Evolutionary conservation across 2,797 vertebrate genomes (phyloP), one percentile per base, ranked within the genome.

Genomic region (Kryptopterus vitreolus): DNA sequence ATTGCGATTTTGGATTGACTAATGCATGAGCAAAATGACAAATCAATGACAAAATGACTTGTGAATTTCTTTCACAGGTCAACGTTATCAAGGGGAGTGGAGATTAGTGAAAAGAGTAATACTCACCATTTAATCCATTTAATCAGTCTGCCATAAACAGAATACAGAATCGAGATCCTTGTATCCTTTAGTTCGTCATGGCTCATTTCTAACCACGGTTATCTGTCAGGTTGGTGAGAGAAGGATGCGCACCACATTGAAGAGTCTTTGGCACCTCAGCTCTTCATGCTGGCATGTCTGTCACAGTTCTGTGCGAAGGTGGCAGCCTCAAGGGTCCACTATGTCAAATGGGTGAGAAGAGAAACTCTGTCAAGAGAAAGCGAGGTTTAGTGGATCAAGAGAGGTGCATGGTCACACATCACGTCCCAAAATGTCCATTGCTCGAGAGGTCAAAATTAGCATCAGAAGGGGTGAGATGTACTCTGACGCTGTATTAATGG

Each of bases 281-380:
- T 76, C 63, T 79, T 76, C 71, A 76, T 61, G 35, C 77, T 79
- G 77, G 71, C 57, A 79, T 62, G 57, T 57, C 70, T 68, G 62
- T 78, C 71, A 76, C 72, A 71, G 81, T 65, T 76, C 57, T 48
- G 48, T 62, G 74, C 57, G 81, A 83, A 83, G 77, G 63, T 79
- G 71, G 77, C 77, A 75, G 81, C 53, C 62, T 79, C 63, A 76
- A 79, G 77, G 35, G 58, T 55, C 76, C 58, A 76, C 63, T 62
- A 68, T 76, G 77, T 76, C 48, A 76, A 83, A 83, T 62, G 33
- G 77, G 77, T 83, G 81, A 83, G 72, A 83, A 77, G 29, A 79
- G 53, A 83, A n/a, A 79, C 71, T 71, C 77, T 83, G 77, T 83
- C 81, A 83, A 76, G 50, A 79, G 77, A 75, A n/a, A 68, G 24